Percentiles rank a stretch among this genome's conserved stretches.
These are phyloP conservation scores for Trypoxylus dichotomus DNA, from an alignment of 1,140 invertebrate genomes.

Conservation along the genomic window DNA sequence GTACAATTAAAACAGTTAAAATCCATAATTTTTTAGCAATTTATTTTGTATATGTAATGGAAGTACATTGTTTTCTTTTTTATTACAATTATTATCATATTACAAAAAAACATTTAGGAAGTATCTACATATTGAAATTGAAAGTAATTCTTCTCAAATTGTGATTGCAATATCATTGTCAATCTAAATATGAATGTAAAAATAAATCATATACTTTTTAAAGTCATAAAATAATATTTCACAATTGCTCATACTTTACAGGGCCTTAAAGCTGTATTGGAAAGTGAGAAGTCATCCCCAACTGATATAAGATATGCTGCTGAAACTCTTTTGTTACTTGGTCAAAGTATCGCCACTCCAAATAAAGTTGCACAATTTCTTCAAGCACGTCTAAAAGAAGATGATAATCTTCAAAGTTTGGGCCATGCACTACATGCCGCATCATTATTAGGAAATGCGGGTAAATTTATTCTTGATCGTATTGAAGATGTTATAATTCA, in stretches of 20 bases:
- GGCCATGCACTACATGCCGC: conserved; percentile 85
- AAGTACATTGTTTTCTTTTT: too few relatives aligned
- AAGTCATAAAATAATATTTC: not conserved
- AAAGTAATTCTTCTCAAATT: too few relatives aligned
- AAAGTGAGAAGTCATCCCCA: conserved; percentile 42
- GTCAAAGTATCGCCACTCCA: conserved; percentile 42
- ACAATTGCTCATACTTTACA: conserved; percentile 31
- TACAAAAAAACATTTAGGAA: too few relatives aligned
- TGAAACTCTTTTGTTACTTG: conserved; percentile 43
- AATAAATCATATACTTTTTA: too few relatives aligned
- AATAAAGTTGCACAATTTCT: conserved; percentile 46
- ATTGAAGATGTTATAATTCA: conserved; percentile 91
- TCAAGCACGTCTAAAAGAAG: conserved; percentile 48
- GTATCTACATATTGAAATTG: too few relatives aligned
- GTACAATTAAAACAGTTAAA: too few relatives aligned
- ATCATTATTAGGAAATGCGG: conserved; percentile 63
- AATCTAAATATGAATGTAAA: too few relatives aligned
- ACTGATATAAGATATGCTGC: conserved; percentile 47
- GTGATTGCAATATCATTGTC: too few relatives aligned
- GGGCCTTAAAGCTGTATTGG: conserved; percentile 42
- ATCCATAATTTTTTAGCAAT: too few relatives aligned
- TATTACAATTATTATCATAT: too few relatives aligned
- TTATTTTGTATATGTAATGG: too few relatives aligned
- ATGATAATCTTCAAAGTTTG: conserved; percentile 62
- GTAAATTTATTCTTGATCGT: conserved; percentile 74